Percentiles rank a stretch among this genome's conserved stretches.
Evolutionary conservation across 2,888 invertebrate species (phyloP).

Genomic region (Mactromeris polynyma): DNA sequence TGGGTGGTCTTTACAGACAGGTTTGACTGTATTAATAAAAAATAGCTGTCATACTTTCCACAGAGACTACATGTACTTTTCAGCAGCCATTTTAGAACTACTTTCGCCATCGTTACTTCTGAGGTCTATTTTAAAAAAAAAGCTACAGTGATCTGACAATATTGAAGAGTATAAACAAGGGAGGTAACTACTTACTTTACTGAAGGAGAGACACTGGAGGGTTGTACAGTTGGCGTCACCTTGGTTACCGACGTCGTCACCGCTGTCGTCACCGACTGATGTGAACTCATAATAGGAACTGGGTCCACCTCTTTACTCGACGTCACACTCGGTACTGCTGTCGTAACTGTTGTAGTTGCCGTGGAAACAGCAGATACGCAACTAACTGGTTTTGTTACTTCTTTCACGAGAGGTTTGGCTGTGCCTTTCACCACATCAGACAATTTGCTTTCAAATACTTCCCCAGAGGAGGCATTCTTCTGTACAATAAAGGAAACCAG

Average conservation of each 20-base stretch:
- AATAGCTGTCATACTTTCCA: no score
- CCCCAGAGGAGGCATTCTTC: slow-evolving; percentile 82
- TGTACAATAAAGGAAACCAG: slow-evolving; percentile 63
- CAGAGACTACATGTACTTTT: no score
- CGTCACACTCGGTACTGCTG: slow-evolving; percentile 19
- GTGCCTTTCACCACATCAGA: slow-evolving; percentile 94
- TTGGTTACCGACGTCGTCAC: slow-evolving; percentile 24
- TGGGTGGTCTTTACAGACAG: no score
- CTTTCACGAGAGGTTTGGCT: slow-evolving; percentile 88
- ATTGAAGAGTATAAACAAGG: no score
- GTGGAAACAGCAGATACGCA: slow-evolving; percentile 28
- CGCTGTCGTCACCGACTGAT: slow-evolving; percentile 36
- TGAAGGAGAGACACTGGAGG: slow-evolving; percentile 71
- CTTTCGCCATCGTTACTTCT: no score
- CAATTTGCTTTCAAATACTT: slow-evolving; percentile 89
- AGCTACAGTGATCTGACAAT: no score
- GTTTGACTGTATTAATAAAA: no score
- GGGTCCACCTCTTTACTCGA: slow-evolving; percentile 15
- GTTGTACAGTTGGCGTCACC: slow-evolving; percentile 57
- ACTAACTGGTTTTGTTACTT: slow-evolving; percentile 72
- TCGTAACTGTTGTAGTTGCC: slow-evolving; percentile 48
- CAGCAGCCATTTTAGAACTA: no score
- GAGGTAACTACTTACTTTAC: slow-evolving; percentile 45
- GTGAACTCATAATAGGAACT: slow-evolving; percentile 17
- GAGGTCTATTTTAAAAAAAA: no score